Evolutionary conservation across 2,797 vertebrate species (phyloP).

Genomic region (Sphenopsis melanotis): DNA sequence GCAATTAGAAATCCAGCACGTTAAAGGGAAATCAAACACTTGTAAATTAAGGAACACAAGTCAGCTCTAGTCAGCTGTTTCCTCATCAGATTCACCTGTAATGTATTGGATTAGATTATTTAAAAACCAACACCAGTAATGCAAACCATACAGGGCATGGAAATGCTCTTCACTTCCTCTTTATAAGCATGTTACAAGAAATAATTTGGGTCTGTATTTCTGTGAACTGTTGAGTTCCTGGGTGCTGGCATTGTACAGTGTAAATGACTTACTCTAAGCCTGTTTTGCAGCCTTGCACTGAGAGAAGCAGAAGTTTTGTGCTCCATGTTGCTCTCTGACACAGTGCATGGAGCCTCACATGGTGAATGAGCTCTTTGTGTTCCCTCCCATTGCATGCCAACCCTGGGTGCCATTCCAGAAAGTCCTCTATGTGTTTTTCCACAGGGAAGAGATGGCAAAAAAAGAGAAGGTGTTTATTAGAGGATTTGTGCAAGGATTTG

Average conservation of each 20-base stretch:
- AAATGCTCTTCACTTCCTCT: conserved; percentile 41
- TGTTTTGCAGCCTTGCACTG: neutral
- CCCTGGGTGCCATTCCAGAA: neutral
- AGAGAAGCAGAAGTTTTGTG: neutral
- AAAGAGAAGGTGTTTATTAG: neutral
- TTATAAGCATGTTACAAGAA: conserved; percentile 28
- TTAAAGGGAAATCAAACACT: conserved; percentile 31
- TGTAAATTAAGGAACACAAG: conserved; percentile 16
- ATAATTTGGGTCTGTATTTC: conserved; percentile 42
- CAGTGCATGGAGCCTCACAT: neutral
- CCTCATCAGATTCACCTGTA: conserved; percentile 36
- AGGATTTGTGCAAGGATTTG: neutral
- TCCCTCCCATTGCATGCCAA: neutral
- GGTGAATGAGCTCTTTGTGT: neutral
- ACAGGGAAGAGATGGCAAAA: neutral
- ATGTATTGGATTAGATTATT: conserved; percentile 6
- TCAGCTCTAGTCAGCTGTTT: conserved; percentile 30
- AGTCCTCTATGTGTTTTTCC: neutral
- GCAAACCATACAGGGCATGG: neutral
- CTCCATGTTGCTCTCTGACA: neutral
- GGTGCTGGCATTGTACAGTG: neutral
- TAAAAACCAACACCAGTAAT: neutral
- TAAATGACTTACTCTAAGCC: conserved; percentile 16
- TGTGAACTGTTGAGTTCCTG: neutral
- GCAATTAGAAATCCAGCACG: neutral